Percentiles rank a stretch among this genome's conserved stretches.
These are phyloP conservation scores for Melinaea menophilus DNA, from an alignment of 2,888 invertebrate genomes.

Conservation along the genomic window DNA sequence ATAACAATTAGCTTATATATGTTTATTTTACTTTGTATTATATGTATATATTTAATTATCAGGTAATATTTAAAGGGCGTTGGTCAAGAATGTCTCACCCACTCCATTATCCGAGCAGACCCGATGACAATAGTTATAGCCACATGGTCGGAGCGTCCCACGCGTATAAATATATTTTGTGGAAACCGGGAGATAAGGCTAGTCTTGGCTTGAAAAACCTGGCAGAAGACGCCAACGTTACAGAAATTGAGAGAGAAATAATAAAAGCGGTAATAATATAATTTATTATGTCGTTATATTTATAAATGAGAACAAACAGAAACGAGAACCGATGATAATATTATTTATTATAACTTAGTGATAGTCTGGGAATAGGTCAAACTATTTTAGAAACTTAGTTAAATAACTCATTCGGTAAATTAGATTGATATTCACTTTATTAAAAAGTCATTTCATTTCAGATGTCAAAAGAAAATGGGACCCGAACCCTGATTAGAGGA, in stretches of 20 bases:
- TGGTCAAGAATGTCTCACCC: slow-evolving; percentile 68
- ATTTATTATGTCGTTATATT: slow-evolving; percentile 3
- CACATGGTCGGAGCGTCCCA: slow-evolving; percentile 69
- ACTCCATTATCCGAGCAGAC: slow-evolving; percentile 59
- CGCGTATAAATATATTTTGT: slow-evolving; percentile 47
- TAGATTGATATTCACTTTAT: too few relatives aligned
- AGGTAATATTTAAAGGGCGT: slow-evolving; percentile 63
- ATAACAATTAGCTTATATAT: too few relatives aligned
- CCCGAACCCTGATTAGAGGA: slow-evolving; percentile 64
- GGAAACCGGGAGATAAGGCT: slow-evolving; percentile 54
- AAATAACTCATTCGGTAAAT: too few relatives aligned
- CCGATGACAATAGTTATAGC: slow-evolving; percentile 64
- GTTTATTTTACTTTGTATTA: background rate
- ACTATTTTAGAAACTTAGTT: too few relatives aligned
- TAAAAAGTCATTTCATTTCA: slow-evolving; percentile 33
- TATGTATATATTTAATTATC: slow-evolving; percentile 14
- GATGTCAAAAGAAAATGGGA: slow-evolving; percentile 52
- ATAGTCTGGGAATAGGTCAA: too few relatives aligned
- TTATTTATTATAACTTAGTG: too few relatives aligned
- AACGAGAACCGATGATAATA: background rate
- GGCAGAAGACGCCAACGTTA: slow-evolving; percentile 50
- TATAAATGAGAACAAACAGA: background rate
- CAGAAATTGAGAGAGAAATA: slow-evolving; percentile 53
- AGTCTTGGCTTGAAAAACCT: slow-evolving; percentile 47
- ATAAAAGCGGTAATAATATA: slow-evolving; percentile 47